Evolutionary conservation across 1,140 invertebrate genomes (phyloP), one percentile per base, ranked within the genome.

Genomic region (Diorhabda elongata): DNA sequence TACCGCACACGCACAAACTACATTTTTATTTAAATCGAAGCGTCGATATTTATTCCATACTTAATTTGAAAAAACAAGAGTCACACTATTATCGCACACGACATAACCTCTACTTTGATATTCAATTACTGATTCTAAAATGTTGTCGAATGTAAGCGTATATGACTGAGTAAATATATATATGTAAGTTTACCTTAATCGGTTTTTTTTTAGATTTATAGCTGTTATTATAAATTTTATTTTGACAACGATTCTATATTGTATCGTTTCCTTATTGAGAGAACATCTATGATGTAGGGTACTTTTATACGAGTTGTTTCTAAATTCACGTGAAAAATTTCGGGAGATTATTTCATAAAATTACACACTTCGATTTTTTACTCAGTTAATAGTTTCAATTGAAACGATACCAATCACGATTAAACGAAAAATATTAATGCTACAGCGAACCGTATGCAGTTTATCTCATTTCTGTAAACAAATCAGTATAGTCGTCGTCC

Each of bases 51-150:
- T 26, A 26, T 4, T 52, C 47, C 47, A n/a, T 52, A 2, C 5
- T 5, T 9, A 9, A 5, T 8, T 52, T 52, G n/a, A 52, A 52
- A 52, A 52, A 52, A 4, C 47, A 52, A 52, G 6, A 52, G 47
- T 52, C 47, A 52, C 47, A 52, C n/a, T n/a, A 52, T 52, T 52
- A 52, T 52, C 47, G n/a, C 47, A 52, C 47, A 52, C n/a, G n/a
- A 52, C 47, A 52, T 52, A 52, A 52, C 47, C 47, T 52, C 47
- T 8, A 6, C 47, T 52, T 52, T 52, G n/a, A n/a, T n/a, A 52
- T 52, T 52, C 47, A 52, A 52, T 52, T 52, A 52, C 47, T 52
- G 47, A 52, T 52, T 52, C 47, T n/a, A n/a, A 52, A 52, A 52
- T 52, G 47, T 52, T 52, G 47, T 4, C 6, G 47, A 8, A n/a